Base-by-base conservation (phyloP, 2,888 invertebrate species). In the Acleris literana region DNA sequence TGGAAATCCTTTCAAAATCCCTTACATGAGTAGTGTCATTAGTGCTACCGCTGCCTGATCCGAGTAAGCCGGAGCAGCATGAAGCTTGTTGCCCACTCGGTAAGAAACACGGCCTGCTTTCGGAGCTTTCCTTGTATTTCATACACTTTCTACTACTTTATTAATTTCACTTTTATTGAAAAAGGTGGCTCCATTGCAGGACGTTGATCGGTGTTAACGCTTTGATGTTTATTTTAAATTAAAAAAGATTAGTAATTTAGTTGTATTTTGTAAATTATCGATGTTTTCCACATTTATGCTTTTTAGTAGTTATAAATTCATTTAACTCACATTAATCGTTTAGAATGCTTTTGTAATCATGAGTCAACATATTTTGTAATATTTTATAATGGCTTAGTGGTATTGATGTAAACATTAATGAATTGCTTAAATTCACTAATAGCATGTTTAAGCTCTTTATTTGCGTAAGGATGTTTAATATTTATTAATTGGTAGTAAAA, bases 61-160 rank as follows among this genome's bases (percentile, higher is more conserved):
- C 97, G 87, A 94, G 96, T 91, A 96, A 96, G 93, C 96, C 97
- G 86, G 96, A 96, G 93, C 96, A 97, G 95, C 97, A 97, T 94
- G 97, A 97, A 93, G 96, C 96, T 93, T 96, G 96, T 95, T 97
- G 97, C 94, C 96, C 96, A 88, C 94, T 96, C 93, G 95, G 96
- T 96, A 96, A 96, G 95, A 90, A 81, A 74, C 69, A 69, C 70
- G 71, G 69, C 72, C 78, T 79, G 75, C 69, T 75, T 71, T 71
- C 64, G 74, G 76, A 74, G 71, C 71, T 71, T 58, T 59, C 55
- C 70, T 69, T 64, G 65, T 70, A 60, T 62, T 53, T 72, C 64
- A 74, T 65, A 69, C 66, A 68, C 71, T 58, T 65, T 65, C 72
- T 73, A 72, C 71, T 69, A 72, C 72, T 69, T 70, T 39, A 69